phyloP scores from a whole-genome alignment of 2,888 invertebrate species.

The Mycogona germanica region DNA sequence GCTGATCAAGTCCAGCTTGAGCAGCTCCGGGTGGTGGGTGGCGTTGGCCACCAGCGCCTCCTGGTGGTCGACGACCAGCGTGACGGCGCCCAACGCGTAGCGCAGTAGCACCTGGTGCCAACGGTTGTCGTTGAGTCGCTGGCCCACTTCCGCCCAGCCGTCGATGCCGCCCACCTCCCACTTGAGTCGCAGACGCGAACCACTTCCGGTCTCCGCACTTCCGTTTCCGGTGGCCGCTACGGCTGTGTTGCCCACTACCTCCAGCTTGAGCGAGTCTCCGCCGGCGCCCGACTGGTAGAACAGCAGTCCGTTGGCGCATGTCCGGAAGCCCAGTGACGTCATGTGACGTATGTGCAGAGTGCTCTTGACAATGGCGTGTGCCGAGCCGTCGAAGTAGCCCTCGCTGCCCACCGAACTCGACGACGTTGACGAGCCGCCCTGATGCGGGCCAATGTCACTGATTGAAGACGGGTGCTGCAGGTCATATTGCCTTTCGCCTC shows the following conservation, averaged over 20 bases:
- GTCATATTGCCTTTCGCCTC: too few relatives aligned
- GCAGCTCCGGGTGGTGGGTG: slow-evolving; percentile 17
- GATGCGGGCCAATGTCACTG: too few relatives aligned
- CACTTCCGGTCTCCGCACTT: background rate
- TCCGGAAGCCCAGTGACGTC: slow-evolving; percentile 24
- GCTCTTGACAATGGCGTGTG: slow-evolving; percentile 20
- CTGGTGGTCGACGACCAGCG: slow-evolving; percentile 14
- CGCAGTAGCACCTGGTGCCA: slow-evolving; percentile 24
- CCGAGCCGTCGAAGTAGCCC: slow-evolving; percentile 22
- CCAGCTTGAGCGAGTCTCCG: slow-evolving; percentile 22
- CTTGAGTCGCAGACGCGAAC: slow-evolving; percentile 16
- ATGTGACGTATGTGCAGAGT: slow-evolving; percentile 18
- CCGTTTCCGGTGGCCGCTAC: too few relatives aligned
- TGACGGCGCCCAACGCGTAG: slow-evolving; percentile 19
- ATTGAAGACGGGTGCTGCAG: too few relatives aligned
- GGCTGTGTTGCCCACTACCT: slow-evolving; percentile 17
- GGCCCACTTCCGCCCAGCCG: slow-evolving; percentile 16
- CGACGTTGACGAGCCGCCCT: too few relatives aligned
- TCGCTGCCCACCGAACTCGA: slow-evolving; percentile 18
- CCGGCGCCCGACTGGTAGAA: slow-evolving; percentile 23
- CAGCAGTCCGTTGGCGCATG: slow-evolving; percentile 24
- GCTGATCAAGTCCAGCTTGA: slow-evolving; percentile 17
- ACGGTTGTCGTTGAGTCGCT: slow-evolving; percentile 21
- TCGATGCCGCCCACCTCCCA: slow-evolving; percentile 20
- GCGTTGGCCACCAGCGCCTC: slow-evolving; percentile 20